Percentiles rank a stretch among this genome's conserved stretches.
Conservation (phyloP, 2,797 vertebrate genomes). For the Aplochiton taeniatus region DNA sequence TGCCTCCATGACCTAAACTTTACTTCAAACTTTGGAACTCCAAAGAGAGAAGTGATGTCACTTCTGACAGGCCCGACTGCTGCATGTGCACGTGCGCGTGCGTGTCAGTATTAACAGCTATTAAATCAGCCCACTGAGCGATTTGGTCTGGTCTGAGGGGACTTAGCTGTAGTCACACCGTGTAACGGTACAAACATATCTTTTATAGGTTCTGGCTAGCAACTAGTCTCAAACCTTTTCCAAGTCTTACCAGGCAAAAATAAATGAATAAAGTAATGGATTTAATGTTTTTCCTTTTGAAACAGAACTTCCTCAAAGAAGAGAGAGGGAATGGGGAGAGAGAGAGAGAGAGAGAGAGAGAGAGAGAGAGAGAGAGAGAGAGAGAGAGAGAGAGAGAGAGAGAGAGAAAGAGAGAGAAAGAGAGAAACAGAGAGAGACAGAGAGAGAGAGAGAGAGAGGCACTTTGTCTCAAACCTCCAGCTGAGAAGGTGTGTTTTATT, state of each 20-base stretch:
- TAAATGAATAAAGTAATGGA: slow-evolving; percentile 37
- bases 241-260: slow-evolving; percentile 41
- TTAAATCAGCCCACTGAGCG: slow-evolving; percentile 15
- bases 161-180: slow-evolving; percentile 28
- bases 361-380: slow-evolving; percentile 25
- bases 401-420: slow-evolving; percentile 19
- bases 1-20: no score
- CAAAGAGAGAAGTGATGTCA: no score
- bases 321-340: slow-evolving; percentile 21
- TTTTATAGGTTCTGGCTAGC: slow-evolving; percentile 44
- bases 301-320: slow-evolving; percentile 55
- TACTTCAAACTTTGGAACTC: no score
- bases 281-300: slow-evolving; percentile 38
- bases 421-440: slow-evolving; percentile 18
- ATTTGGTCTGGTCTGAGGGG: slow-evolving; percentile 15
- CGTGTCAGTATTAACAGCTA: no score
- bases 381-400: slow-evolving; percentile 21
- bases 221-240: slow-evolving; percentile 36
- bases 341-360: slow-evolving; percentile 20
- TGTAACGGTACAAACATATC: slow-evolving; percentile 34
- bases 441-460: slow-evolving; percentile 24
- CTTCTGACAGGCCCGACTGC: no score
- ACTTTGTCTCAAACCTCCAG: slow-evolving; percentile 40
- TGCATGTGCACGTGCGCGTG: no score
- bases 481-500: slow-evolving; percentile 59